Base-by-base conservation (phyloP, 2,113 vertebrate genomes). In the Oreochromis spilurus region DNA sequence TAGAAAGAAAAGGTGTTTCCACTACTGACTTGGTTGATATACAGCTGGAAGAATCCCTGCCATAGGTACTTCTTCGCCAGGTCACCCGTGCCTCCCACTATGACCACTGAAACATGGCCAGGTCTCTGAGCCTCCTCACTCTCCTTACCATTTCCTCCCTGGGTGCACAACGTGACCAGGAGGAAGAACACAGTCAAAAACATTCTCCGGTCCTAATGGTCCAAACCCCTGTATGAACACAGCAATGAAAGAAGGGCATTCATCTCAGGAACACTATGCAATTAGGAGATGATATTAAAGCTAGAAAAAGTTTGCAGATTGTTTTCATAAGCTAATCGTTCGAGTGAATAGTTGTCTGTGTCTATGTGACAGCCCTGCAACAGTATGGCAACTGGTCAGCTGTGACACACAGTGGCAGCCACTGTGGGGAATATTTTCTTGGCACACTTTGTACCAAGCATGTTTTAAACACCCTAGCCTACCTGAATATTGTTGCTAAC, bases 41-140 rank as follows among this genome's bases (percentile, higher is more conserved):
- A 99, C 7, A 98, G 96, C 60, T 98, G 96, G 93, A 99, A 99
- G 0, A 99, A 96, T 2, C 97, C 98, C 88, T 98, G 98, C 99
- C 99, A 99, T 31, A 99, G 88, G 90, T 99, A 99, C 82, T 99
- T 99, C 87, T 92, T 97, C 12, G 99, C 98, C 93, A 99, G 88
- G 91, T 99, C 98, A 0, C 99, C 98, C 0, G 98, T 99, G 21
- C 97, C 97, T 58, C 99, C 99, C 82, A 99, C 94, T 54, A 99
- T 85, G 65, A 99, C 79, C 43, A 99, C 93, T 0, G 98, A 97
- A 72, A 99, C 90, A 12, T 99, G 98, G 19, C 97, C 97, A 6
- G 96, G 96, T 34, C 95, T 96, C 29, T 87, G 96, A 4, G 84
- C 83, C 2, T 82, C 91, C 52, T 65, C 58, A 0, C 3, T 45